Conservation (phyloP, 1,140 invertebrate species). For the Lutraria rhynchaena region DNA sequence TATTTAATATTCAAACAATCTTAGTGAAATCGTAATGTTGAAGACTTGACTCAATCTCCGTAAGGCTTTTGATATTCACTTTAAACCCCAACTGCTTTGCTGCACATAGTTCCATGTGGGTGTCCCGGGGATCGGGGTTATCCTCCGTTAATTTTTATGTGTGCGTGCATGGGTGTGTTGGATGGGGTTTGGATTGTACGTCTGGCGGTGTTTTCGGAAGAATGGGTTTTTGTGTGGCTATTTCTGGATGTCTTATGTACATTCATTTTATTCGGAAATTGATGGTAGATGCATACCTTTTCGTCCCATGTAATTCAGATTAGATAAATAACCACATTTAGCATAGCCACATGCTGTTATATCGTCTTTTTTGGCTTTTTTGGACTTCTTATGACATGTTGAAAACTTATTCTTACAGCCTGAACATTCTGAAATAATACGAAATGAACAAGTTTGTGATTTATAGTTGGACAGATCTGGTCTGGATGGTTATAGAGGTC, state of each 20-base stretch:
- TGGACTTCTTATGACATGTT: not conserved
- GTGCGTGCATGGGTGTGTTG: not conserved
- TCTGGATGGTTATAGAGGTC: not conserved
- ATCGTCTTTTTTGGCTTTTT: not conserved
- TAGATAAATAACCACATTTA: slow-evolving; percentile 1
- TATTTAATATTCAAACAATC: no score
- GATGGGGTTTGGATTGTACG: not conserved
- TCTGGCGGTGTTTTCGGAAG: not conserved
- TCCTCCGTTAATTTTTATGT: not conserved
- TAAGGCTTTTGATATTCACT: no score
- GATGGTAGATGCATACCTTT: not conserved
- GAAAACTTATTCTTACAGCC: not conserved
- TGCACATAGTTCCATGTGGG: not conserved
- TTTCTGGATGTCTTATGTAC: not conserved
- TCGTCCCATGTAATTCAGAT: not conserved
- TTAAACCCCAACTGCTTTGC: no score
- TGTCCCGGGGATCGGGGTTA: not conserved
- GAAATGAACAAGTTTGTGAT: no score
- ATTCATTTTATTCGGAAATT: not conserved
- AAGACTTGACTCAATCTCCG: no score
- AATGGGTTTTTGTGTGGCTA: not conserved
- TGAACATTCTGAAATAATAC: not conserved
- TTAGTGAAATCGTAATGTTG: no score
- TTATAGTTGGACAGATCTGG: not conserved
- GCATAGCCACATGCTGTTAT: not conserved